Conservation (phyloP, 2,888 invertebrate genomes). For the Lycophotia porphyrea region DNA sequence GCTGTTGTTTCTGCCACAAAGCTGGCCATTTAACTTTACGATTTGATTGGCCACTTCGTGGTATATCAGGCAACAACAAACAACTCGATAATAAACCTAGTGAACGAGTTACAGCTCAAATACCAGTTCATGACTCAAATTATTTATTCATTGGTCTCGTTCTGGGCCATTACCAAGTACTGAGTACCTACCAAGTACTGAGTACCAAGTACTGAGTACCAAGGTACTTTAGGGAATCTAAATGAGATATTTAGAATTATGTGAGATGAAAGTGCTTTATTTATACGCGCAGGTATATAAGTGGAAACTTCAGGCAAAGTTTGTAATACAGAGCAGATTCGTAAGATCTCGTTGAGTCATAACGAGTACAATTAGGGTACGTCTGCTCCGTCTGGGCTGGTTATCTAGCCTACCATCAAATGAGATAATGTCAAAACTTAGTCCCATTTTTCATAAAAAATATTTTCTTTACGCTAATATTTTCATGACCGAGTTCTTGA, state of each 20-base stretch:
- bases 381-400: not conserved
- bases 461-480: slow-evolving; percentile 29
- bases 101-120: slow-evolving; percentile 67
- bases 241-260: slow-evolving; percentile 27
- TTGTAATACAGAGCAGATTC: slow-evolving; percentile 35
- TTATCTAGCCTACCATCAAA: slow-evolving; percentile 42
- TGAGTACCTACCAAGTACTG: no score
- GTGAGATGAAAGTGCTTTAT: slow-evolving; percentile 12
- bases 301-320: slow-evolving; percentile 40
- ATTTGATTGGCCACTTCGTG: slow-evolving; percentile 58
- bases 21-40: slow-evolving; percentile 45
- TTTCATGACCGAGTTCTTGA: slow-evolving; percentile 55
- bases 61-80: slow-evolving; percentile 64
- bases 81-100: slow-evolving; percentile 70
- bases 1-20: slow-evolving; percentile 51
- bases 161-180: slow-evolving; percentile 52
- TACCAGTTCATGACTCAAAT: slow-evolving; percentile 64
- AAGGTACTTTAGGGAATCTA: slow-evolving; percentile 35
- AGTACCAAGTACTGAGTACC: slow-evolving; percentile 35
- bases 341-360: slow-evolving; percentile 24
- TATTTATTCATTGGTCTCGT: slow-evolving; percentile 69
- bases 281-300: slow-evolving; percentile 11
- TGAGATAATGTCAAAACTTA: slow-evolving; percentile 47
- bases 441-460: slow-evolving; percentile 30
- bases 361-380: not conserved